These are phyloP conservation scores for Anguilla obscura DNA, from an alignment of 2,797 vertebrate genomes.

Conservation along the genomic window DNA sequence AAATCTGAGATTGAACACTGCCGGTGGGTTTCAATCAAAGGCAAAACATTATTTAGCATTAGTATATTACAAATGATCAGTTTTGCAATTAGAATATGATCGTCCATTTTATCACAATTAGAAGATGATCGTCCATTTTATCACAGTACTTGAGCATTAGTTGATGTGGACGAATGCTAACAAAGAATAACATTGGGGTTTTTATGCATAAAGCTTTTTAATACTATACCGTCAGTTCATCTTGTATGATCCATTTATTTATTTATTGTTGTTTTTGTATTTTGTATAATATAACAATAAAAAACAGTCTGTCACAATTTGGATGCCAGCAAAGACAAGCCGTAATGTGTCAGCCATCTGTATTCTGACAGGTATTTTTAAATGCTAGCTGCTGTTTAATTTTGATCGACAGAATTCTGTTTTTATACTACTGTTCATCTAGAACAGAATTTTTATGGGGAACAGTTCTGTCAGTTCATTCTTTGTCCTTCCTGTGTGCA, in stretches of 20 bases:
- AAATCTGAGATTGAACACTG: not conserved
- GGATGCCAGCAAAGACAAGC: not conserved
- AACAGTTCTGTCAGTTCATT: not conserved
- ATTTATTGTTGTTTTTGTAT: not conserved
- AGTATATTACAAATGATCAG: not conserved
- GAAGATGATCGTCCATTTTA: not conserved
- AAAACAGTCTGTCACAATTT: not conserved
- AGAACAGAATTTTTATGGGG: not conserved
- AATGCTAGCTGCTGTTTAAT: not conserved
- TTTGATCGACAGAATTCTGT: not conserved
- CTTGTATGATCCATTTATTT: not conserved
- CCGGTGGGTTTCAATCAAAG: not conserved
- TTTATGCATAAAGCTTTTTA: not conserved
- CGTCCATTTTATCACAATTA: not conserved
- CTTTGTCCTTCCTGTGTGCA: not conserved
- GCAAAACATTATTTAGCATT: conserved; percentile 15
- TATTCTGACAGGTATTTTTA: not conserved
- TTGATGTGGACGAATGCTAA: not conserved
- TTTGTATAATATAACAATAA: not conserved
- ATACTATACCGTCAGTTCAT: not conserved
- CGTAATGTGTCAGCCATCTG: not conserved
- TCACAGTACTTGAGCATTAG: not conserved
- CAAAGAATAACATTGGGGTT: not conserved
- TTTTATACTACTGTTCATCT: not conserved
- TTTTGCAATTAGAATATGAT: not conserved